phyloP scores from a whole-genome alignment of 2,888 invertebrate species.

The Zhuqinia jingwanae region DNA sequence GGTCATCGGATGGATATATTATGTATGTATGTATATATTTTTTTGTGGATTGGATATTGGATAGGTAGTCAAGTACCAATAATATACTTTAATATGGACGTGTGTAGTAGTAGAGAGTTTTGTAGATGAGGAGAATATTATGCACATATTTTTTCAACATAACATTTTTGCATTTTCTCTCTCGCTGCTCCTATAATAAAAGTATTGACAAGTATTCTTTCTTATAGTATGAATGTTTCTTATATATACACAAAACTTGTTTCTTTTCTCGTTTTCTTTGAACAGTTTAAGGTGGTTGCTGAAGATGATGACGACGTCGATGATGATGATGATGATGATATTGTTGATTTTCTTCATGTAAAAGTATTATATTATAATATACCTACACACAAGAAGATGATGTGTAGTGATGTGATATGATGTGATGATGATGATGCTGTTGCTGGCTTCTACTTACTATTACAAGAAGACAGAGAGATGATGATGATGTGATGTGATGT shows the following conservation, averaged over 20 bases:
- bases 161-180: not conserved
- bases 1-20: slow-evolving; percentile 21
- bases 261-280: slow-evolving; percentile 28
- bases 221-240: not conserved
- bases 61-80: too few species aligned
- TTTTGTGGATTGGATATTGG: not conserved
- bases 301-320: not conserved
- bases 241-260: slow-evolving; percentile 28
- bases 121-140: too few species aligned
- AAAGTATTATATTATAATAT: slow-evolving; percentile 5
- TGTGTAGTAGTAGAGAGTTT: too few species aligned
- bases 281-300: not conserved
- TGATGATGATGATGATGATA: slow-evolving; percentile 32
- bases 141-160: not conserved
- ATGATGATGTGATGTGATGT: slow-evolving; percentile 4
- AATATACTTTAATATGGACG: too few species aligned
- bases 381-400: not conserved
- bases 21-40: not conserved
- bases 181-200: not conserved
- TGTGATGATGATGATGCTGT: slow-evolving; percentile 10
- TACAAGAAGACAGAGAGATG: not conserved
- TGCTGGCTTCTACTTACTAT: slow-evolving; percentile 1
- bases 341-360: slow-evolving; percentile 25
- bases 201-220: too few species aligned
- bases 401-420: not conserved